Conservation (phyloP, 2,888 invertebrate species). For the Erannis defoliaria region DNA sequence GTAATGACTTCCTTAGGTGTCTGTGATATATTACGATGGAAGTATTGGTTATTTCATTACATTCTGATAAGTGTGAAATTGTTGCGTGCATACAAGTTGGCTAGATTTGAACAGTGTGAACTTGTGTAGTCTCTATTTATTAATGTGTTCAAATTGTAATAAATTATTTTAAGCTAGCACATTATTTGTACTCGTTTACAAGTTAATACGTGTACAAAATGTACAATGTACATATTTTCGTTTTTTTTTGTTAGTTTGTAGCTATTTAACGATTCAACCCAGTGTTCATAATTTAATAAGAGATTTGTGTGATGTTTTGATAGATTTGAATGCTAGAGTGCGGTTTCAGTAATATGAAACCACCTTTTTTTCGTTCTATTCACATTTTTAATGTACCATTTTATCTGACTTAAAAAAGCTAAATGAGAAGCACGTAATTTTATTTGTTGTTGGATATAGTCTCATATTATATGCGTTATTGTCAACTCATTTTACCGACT, state of each 20-base stretch:
- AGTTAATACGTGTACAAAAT: conserved; percentile 63
- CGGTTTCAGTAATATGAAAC: too few relatives aligned
- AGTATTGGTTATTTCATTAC: conserved; percentile 62
- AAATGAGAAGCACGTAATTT: not conserved
- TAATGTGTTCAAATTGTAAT: conserved; percentile 64
- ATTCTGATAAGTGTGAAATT: conserved; percentile 53
- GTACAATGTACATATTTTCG: conserved; percentile 66
- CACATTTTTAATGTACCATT: not conserved
- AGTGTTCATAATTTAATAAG: conserved; percentile 38
- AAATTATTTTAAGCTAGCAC: conserved; percentile 49
- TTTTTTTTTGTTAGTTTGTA: conserved; percentile 60
- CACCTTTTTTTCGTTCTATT: not conserved
- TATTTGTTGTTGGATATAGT: not conserved
- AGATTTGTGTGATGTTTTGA: conserved; percentile 27
- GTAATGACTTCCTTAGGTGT: conserved; percentile 81
- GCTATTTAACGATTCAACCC: conserved; percentile 40
- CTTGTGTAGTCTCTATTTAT: conserved; percentile 66
- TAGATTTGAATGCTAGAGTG: conserved; percentile 20
- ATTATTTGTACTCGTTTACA: conserved; percentile 49
- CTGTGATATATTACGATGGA: conserved; percentile 78
- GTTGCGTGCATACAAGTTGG: conserved; percentile 38
- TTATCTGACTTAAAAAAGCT: not conserved
- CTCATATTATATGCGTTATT: too few relatives aligned
- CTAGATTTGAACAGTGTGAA: conserved; percentile 47
- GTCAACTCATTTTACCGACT: too few relatives aligned